A percentile compares a stretch with the other conserved stretches of the same genome.
phyloP scores from a whole-genome alignment of 1,140 invertebrate species.

The Rhagoletis pomonella region DNA sequence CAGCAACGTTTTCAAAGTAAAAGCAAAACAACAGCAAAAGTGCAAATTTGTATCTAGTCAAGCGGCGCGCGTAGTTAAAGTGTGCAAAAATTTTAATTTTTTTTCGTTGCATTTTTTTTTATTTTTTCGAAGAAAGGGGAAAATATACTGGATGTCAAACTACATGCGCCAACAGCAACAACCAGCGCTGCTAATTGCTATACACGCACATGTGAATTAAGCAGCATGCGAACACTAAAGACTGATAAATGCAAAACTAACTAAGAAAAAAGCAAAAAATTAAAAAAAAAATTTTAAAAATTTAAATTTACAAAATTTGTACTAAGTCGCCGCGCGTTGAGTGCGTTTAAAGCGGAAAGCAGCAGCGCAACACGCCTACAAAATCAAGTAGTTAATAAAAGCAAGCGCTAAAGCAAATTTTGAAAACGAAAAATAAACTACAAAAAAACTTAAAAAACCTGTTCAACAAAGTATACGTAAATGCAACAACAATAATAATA shows the following conservation, averaged over 20 bases:
- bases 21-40: neutral
- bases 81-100: conserved; percentile 56
- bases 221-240: conserved; percentile 57
- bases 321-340: neutral
- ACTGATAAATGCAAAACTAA: conserved; percentile 69
- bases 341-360: too few relatives aligned
- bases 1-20: conserved; percentile 54
- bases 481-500: conserved; percentile 54
- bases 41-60: conserved; percentile 57
- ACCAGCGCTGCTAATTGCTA: conserved; percentile 34
- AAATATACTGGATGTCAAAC: neutral
- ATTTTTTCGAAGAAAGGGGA: neutral
- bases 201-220: conserved; percentile 64
- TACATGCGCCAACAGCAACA: neutral
- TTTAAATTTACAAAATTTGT: conserved; percentile 53
- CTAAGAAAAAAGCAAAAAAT: conserved; percentile 59
- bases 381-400: neutral
- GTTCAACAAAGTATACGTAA: conserved; percentile 53
- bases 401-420: neutral
- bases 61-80: neutral
- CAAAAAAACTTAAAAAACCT: conserved; percentile 50
- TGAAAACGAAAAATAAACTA: conserved; percentile 52
- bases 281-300: conserved; percentile 55
- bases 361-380: neutral
- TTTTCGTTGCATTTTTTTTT: conserved; percentile 65